Conservation (phyloP, 2,888 invertebrate species). For the Rosalia funebris region DNA sequence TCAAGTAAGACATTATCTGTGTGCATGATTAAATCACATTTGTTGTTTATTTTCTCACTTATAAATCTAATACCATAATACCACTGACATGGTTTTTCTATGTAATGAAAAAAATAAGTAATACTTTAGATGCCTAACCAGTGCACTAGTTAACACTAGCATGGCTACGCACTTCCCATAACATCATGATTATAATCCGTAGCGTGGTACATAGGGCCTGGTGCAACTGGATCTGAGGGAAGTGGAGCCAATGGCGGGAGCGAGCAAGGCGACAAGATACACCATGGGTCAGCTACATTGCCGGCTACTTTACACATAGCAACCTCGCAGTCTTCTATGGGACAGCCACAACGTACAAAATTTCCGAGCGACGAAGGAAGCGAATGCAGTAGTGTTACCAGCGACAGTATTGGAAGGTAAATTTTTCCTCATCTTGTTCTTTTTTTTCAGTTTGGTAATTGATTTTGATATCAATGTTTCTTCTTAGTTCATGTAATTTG, state of each 20-base stretch:
- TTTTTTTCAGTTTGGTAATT: too few relatives aligned
- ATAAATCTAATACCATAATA: conserved; percentile 22
- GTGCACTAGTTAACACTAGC: conserved; percentile 38
- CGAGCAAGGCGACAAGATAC: conserved; percentile 65
- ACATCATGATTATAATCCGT: conserved; percentile 57
- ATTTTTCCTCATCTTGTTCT: too few relatives aligned
- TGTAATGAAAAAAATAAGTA: conserved; percentile 9
- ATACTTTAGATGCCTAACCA: conserved; percentile 27
- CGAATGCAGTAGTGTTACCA: conserved; percentile 88
- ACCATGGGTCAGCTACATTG: conserved; percentile 72
- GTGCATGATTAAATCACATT: conserved; percentile 30
- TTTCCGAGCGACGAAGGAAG: conserved; percentile 85
- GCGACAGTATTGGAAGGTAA: conserved; percentile 79
- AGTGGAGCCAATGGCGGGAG: conserved; percentile 63
- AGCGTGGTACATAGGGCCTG: conserved; percentile 66
- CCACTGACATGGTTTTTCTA: conserved; percentile 1
- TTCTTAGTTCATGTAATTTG: too few relatives aligned
- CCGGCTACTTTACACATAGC: conserved; percentile 69
- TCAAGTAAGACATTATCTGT: conserved; percentile 42
- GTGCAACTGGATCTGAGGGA: conserved; percentile 59
- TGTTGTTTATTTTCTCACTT: conserved; percentile 11
- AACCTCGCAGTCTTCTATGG: conserved; percentile 65
- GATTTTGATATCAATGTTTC: too few relatives aligned
- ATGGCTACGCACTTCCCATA: conserved; percentile 56
- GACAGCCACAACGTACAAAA: conserved; percentile 65